Percentiles rank a stretch among this genome's conserved stretches.
phyloP scores from a whole-genome alignment of 64 coral and sea anemone genomes.

The Acropora tenuis region DNA sequence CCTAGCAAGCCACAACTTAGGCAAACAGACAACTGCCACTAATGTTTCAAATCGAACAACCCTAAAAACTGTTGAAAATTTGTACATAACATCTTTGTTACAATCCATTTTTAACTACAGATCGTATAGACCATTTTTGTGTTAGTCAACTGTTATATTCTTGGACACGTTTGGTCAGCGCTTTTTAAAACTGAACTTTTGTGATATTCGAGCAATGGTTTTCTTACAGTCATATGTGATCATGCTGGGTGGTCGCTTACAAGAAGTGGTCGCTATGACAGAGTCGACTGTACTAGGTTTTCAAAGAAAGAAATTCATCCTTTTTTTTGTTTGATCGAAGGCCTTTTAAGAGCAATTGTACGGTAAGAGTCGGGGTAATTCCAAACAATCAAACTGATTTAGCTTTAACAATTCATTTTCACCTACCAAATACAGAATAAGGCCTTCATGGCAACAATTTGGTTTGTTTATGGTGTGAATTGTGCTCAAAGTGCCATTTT shows the following conservation, averaged over 20 bases:
- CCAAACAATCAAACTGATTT: neutral
- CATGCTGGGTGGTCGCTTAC: too few relatives aligned
- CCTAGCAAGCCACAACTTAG: neutral
- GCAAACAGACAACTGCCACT: neutral
- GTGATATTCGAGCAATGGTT: too few relatives aligned
- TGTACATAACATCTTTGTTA: too few relatives aligned
- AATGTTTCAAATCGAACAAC: neutral
- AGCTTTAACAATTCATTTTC: neutral
- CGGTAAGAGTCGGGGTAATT: neutral
- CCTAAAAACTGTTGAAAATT: neutral
- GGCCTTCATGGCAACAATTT: too few relatives aligned
- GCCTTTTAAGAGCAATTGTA: neutral
- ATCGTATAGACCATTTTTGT: neutral
- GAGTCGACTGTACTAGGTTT: conserved; percentile 3
- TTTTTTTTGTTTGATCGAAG: neutral
- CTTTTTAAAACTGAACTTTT: conserved; percentile 14
- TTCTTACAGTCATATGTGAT: too few relatives aligned
- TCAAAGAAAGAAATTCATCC: neutral
- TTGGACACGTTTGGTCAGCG: neutral
- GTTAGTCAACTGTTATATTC: neutral
- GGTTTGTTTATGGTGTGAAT: neutral
- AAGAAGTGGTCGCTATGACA: too few relatives aligned
- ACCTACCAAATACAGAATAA: too few relatives aligned
- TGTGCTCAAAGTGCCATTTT: neutral
- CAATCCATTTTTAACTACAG: neutral